Base-by-base conservation (phyloP, 2,888 invertebrate genomes). In the Nemoura dubitans region DNA sequence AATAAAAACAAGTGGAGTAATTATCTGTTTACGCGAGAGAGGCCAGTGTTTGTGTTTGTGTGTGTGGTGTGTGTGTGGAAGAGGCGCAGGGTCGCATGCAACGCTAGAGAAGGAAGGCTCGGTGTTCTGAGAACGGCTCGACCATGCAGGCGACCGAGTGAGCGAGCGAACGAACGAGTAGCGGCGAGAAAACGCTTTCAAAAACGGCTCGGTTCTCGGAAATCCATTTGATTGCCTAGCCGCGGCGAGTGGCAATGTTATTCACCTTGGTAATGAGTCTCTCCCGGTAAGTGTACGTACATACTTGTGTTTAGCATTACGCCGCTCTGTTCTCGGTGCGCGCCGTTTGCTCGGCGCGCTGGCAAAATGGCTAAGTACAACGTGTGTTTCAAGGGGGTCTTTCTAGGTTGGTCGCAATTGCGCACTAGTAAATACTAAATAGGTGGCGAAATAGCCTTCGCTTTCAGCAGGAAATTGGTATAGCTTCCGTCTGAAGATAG, bases 1-100 rank as follows among this genome's bases (percentile, higher is more conserved):
- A 83, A 83, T 83, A 83, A 84, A 81, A 28, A 84, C 84, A 84
- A 76, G 76, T 84, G 29, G 59, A 84, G 84, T 84, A 84, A 84
- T 84, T 84, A 84, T 83, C 42, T 43, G 36, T 36, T 6, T 36
- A 36, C 5, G 36, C 36, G 36, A 36, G 59, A 10, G 21, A 59
- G 59, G 59, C 36, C 36, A 6, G 36, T 36, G 36, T 16, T 26
- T n/a, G n/a, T n/a, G n/a, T n/a, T n/a, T n/a, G n/a, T n/a, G n/a
- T n/a, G n/a, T n/a, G n/a, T n/a, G n/a, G n/a, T n/a, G n/a, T n/a
- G 27, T 26, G 83, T 43, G 0, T 7, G 84, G 76, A 26, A 5
- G 36, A 10, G 21, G 6, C 16, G 81, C 26, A n/a, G 27, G 16
- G 26, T 43, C 76, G 84, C 84, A 28, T 84, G 84, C 84, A 84